Conservation (phyloP, 1,140 invertebrate species). For the Dendrolimus kikuchii region DNA sequence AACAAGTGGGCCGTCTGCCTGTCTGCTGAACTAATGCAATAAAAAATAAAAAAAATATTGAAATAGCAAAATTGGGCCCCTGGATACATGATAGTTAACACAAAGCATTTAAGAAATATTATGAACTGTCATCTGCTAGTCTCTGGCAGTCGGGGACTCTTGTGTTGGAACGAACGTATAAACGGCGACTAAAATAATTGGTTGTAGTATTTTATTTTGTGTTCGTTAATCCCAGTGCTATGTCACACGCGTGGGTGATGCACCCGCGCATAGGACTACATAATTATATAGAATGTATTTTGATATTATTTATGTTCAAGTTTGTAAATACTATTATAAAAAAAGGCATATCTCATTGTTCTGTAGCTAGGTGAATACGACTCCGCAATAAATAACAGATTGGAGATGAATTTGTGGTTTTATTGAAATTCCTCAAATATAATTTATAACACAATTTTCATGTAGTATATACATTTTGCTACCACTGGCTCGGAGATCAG, state of each 20-base stretch:
- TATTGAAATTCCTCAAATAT: slow-evolving; percentile 4
- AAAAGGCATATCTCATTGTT: slow-evolving; percentile 67
- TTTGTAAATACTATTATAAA: slow-evolving; percentile 48
- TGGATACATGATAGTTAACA: too few relatives aligned
- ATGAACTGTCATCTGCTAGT: too few relatives aligned
- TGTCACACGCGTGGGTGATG: neutral
- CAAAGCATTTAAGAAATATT: too few relatives aligned
- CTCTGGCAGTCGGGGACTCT: too few relatives aligned
- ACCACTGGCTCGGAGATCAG: too few relatives aligned
- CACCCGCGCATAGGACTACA: neutral
- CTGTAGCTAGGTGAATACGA: slow-evolving; percentile 50
- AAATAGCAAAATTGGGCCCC: too few relatives aligned
- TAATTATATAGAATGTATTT: slow-evolving; percentile 47
- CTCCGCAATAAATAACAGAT: slow-evolving; percentile 55
- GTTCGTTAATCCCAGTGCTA: neutral
- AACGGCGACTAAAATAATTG: neutral
- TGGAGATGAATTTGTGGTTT: slow-evolving; percentile 30
- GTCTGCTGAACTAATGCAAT: too few relatives aligned
- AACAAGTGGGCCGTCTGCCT: too few relatives aligned
- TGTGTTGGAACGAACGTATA: neutral
- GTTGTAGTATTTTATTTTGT: slow-evolving; percentile 1
- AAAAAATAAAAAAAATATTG: too few relatives aligned
- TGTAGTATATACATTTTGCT: too few relatives aligned
- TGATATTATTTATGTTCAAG: slow-evolving; percentile 66
- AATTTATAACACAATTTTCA: slow-evolving; percentile 1